Base-by-base conservation (phyloP, 2,113 vertebrate species). In the Platichthys stellatus region DNA sequence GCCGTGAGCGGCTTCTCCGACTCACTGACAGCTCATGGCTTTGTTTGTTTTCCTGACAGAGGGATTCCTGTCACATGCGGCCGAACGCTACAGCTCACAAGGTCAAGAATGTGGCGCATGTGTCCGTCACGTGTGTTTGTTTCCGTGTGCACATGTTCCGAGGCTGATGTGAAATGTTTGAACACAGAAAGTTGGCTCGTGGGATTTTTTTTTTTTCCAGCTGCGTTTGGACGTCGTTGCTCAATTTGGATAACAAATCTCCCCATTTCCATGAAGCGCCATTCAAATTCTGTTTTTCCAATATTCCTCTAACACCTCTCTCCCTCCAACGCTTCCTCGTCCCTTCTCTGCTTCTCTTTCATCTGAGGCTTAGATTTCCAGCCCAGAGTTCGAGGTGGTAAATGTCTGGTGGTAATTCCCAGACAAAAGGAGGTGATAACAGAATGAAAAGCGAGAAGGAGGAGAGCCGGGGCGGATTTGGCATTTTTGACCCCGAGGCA, bases 211-310 rank as follows among this genome's bases (percentile, higher is more conserved):
- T 64, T 20, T 5, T 54, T 64, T 57, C 64, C 56, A 74, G 64
- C 38, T 43, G 57, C 66, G 59, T 76, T 57, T 26, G 23, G 60
- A 54, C 4, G 15, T 66, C 14, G 40, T 53, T 62, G 31, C 66
- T 63, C 21, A 61, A 80, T 93, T 91, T 90, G 83, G 58, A 63
- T 87, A 78, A 87, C 86, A 89, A 88, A 93, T 86, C 3, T 61
- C 63, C 28, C 53, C 21, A 76, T 92, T 89, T 84, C 70, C 79
- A 85, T 86, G 49, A 20, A 43, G 56, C 4, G 21, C 58, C 49
- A 81, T 76, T 88, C 82, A 86, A 78, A 88, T 80, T 23, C 11
- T 6, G 26, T 74, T 82, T 81, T 82, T 79, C 70, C 61, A 63
- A 14, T 58, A 53, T 72, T 71, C 61, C 60, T 74, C 43, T 54